Percentiles rank a stretch among this genome's conserved stretches.
Conservation (phyloP, 2,113 vertebrate species). For the Periophthalmodon schlosseri region DNA sequence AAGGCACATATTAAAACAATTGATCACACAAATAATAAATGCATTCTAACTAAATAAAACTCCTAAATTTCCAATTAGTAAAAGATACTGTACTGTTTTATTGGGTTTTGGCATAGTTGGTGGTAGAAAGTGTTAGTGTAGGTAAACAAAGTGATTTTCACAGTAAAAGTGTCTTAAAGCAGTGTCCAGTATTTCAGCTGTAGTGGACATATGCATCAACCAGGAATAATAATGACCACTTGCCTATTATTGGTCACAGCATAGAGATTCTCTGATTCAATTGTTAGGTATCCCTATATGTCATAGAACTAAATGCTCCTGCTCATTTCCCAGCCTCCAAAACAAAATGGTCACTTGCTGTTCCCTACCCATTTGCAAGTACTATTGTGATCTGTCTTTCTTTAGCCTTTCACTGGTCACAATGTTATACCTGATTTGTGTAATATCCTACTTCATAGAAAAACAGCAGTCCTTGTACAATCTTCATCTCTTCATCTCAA, state of each 20-base stretch:
- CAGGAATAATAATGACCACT: background rate
- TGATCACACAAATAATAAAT: background rate
- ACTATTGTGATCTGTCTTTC: background rate
- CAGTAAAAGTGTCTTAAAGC: background rate
- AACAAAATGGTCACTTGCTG: too few species aligned
- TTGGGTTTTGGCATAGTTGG: constrained; percentile 14
- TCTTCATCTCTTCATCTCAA: constrained; percentile 40
- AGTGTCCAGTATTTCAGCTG: background rate
- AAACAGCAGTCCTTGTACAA: background rate
- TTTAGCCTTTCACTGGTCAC: background rate
- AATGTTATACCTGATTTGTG: background rate
- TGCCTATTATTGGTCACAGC: background rate
- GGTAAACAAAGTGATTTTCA: background rate
- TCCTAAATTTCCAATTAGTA: background rate
- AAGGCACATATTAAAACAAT: constrained; percentile 42
- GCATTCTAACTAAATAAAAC: background rate
- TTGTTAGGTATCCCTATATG: background rate
- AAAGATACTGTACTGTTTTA: background rate
- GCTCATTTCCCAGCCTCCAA: too few species aligned
- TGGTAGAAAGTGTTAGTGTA: constrained; percentile 18
- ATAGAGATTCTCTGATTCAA: background rate
- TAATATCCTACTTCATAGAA: background rate
- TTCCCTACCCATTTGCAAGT: background rate
- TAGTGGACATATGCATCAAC: background rate
- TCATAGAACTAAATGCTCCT: background rate